A percentile compares a stretch with the other conserved stretches of the same genome.
phyloP scores from a whole-genome alignment of 2,888 invertebrate genomes.

The Tachina lurida region DNA sequence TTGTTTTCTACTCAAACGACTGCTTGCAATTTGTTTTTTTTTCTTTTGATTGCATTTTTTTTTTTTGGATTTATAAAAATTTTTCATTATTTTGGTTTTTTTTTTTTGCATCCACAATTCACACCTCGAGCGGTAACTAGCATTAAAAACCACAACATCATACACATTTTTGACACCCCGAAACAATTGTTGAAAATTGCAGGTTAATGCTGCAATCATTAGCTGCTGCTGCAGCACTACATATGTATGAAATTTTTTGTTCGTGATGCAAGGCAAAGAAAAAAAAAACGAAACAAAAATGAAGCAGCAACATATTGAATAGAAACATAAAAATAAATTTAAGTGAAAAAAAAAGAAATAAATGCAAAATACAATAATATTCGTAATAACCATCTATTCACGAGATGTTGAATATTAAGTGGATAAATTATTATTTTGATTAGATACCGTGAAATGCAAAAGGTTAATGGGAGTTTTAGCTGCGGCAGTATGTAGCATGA shows the following conservation, averaged over 20 bases:
- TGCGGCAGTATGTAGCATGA: constrained; percentile 7
- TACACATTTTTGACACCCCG: constrained; percentile 69
- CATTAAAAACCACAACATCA: constrained; percentile 65
- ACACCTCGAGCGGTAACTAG: constrained; percentile 65
- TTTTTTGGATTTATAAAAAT: neutral
- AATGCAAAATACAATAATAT: constrained; percentile 43
- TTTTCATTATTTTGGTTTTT: neutral
- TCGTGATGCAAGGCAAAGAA: constrained; percentile 9
- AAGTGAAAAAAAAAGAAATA: constrained; percentile 16
- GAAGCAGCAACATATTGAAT: constrained; percentile 15
- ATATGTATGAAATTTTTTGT: constrained; percentile 26
- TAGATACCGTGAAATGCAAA: constrained; percentile 63
- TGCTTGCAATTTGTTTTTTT: constrained; percentile 43
- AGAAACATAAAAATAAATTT: constrained; percentile 32
- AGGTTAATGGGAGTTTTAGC: constrained; percentile 60
- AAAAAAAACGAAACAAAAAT: constrained; percentile 6
- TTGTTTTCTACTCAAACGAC: constrained; percentile 46
- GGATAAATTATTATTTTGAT: constrained; percentile 61
- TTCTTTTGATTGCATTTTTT: constrained; percentile 2
- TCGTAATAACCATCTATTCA: constrained; percentile 50
- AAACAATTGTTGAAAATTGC: constrained; percentile 68
- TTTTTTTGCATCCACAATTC: constrained; percentile 47
- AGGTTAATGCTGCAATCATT: constrained; percentile 66
- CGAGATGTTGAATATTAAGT: constrained; percentile 56
- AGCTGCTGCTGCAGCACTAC: constrained; percentile 33